phyloP scores from a whole-genome alignment of 2,113 vertebrate genomes.

The Daphoenositta chrysoptera region DNA sequence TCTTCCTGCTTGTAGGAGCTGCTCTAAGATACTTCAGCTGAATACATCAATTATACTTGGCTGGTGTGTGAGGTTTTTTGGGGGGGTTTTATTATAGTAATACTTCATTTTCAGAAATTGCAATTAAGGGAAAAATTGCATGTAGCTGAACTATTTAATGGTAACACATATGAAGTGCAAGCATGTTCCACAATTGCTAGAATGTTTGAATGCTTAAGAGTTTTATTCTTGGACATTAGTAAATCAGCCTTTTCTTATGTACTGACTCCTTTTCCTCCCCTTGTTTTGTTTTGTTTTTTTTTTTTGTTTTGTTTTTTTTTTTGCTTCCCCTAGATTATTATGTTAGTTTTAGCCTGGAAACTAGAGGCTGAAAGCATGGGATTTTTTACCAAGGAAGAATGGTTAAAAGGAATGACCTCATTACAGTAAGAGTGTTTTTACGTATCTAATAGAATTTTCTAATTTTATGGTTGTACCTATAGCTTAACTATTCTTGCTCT shows the following conservation, averaged over 20 bases:
- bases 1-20: neutral
- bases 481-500: neutral
- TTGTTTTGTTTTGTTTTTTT: too few relatives aligned
- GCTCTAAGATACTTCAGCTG: neutral
- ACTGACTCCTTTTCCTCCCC: neutral
- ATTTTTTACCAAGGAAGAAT: conserved; percentile 98
- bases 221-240: neutral
- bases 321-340: conserved; percentile 82
- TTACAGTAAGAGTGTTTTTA: conserved; percentile 85
- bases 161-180: neutral
- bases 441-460: neutral
- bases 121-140: neutral
- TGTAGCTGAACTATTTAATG: neutral
- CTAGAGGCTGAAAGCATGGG: conserved; percentile 96
- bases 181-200: neutral
- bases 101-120: neutral
- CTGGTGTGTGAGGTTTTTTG: neutral
- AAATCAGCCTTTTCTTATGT: neutral
- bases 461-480: neutral
- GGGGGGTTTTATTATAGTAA: neutral
- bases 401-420: conserved; percentile 94
- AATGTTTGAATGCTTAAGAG: neutral
- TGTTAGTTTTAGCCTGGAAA: conserved; percentile 97
- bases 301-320: neutral
- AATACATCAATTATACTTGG: neutral